These are phyloP conservation scores for Paedocypris micromegethes DNA, from an alignment of 2,797 vertebrate species.

Conservation along the genomic window DNA sequence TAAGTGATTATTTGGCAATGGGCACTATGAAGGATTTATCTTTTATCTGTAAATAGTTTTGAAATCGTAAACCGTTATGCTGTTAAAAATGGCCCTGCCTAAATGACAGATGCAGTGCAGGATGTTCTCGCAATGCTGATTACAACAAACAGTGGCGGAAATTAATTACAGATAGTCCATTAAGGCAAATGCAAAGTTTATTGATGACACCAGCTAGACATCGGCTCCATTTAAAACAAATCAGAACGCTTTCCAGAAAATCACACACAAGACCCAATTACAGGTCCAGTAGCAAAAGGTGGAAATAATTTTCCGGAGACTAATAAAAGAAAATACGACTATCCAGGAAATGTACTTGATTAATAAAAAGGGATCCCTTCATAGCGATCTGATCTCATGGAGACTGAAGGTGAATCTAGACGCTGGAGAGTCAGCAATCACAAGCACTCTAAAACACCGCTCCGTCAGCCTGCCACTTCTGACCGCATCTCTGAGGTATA, in stretches of 20 bases:
- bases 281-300: neutral
- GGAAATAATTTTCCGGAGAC: neutral
- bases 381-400: neutral
- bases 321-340: no score
- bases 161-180: conserved; percentile 35
- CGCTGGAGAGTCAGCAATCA: conserved; percentile 1
- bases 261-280: conserved; percentile 2
- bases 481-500: conserved; percentile 25
- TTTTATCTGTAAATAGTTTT: conserved; percentile 45
- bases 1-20: conserved; percentile 52
- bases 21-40: conserved; percentile 36
- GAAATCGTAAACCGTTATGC: conserved; percentile 28
- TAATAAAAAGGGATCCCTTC: conserved; percentile 18
- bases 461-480: conserved; percentile 15
- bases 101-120: conserved; percentile 11
- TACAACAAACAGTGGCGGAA: conserved; percentile 26
- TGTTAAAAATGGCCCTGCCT: conserved; percentile 16
- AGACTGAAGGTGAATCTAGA: neutral
- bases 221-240: conserved; percentile 28
- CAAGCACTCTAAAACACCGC: conserved; percentile 5
- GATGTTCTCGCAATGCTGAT: conserved; percentile 32
- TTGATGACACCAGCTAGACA: conserved; percentile 29
- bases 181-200: conserved; percentile 30
- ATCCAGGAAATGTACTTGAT: conserved; percentile 9
- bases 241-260: neutral